Evolutionary conservation across 2,888 invertebrate genomes (phyloP).

Genomic region (Acholoe squamosa): DNA sequence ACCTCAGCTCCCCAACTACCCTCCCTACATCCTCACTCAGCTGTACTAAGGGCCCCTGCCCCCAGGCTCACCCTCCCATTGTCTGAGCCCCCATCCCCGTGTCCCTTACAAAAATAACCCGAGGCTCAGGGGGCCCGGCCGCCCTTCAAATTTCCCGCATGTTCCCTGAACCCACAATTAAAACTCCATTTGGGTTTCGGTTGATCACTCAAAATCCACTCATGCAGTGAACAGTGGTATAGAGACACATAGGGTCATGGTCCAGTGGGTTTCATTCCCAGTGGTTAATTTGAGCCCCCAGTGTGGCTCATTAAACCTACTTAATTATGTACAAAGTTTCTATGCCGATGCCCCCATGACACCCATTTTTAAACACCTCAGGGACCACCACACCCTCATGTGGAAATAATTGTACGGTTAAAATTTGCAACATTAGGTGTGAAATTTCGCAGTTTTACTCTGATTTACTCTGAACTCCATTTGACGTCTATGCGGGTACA

Average conservation of each 20-base stretch:
- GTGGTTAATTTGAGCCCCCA: neutral
- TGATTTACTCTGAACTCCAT: no score
- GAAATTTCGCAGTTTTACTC: neutral
- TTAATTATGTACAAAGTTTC: neutral
- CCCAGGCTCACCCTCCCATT: neutral
- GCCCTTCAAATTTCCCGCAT: conserved; percentile 8
- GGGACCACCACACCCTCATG: neutral
- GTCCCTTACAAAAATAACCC: neutral
- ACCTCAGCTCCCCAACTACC: neutral
- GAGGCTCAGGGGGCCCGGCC: neutral
- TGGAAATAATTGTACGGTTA: neutral
- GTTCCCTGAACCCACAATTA: conserved; percentile 20
- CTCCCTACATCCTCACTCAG: neutral
- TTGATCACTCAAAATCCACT: neutral
- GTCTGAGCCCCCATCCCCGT: neutral
- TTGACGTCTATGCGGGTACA: no score
- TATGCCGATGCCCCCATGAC: neutral
- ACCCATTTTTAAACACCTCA: neutral
- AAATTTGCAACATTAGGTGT: neutral
- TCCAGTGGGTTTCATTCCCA: neutral
- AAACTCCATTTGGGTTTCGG: neutral
- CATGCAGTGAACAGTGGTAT: neutral
- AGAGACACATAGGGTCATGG: neutral
- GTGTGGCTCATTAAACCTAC: neutral
- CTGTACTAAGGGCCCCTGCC: neutral